Base-by-base conservation (phyloP, 2,888 invertebrate species). In the Eupithecia tripunctaria region DNA sequence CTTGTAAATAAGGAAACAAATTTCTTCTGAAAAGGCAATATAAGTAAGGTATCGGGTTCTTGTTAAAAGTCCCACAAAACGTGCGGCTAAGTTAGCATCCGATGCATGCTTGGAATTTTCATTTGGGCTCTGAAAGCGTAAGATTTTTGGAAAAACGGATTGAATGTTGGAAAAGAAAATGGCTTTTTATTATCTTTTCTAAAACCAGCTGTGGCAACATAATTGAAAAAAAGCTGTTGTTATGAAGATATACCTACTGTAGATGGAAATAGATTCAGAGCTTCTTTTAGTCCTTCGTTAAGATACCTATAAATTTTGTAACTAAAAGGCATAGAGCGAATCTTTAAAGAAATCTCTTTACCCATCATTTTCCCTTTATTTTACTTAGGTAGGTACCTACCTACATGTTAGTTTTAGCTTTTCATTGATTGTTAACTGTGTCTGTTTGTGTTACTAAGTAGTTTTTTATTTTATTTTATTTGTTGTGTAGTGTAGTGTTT, bases 1-100 rank as follows among this genome's bases (percentile, higher is more conserved):
- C 25, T 75, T 67, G 64, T 71, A 71, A 73, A 69, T 70, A 73
- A 63, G 27, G 36, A 67, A 74, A 66, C 63, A 69, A 56, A 67
- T 70, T 73, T 62, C 60, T 65, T 65, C 25, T 64, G 65, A 64
- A 67, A 70, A 67, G 32, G 71, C 32, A 67, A 72, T 66, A 71
- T 71, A 43, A 25, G 36, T 66, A 70, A 66, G 56, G 68, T 76
- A 76, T 75, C 51, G 73, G 73, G 67, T 71, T 75, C 71, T 73
- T 47, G 47, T 41, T 65, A 65, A 56, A 72, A 75, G 71, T 71
- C 21, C 18, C 66, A 62, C 56, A 71, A 71, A 71, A 68, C 65
- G 65, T 62, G 68, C 51, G 41, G n/a, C 2, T 65, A 69, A 68
- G 68, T 74, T 73, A 60, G n/a, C 38, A 64, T 59, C 27, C 36